Base-by-base conservation (phyloP, 2,113 vertebrate genomes). In the Egretta garzetta region DNA sequence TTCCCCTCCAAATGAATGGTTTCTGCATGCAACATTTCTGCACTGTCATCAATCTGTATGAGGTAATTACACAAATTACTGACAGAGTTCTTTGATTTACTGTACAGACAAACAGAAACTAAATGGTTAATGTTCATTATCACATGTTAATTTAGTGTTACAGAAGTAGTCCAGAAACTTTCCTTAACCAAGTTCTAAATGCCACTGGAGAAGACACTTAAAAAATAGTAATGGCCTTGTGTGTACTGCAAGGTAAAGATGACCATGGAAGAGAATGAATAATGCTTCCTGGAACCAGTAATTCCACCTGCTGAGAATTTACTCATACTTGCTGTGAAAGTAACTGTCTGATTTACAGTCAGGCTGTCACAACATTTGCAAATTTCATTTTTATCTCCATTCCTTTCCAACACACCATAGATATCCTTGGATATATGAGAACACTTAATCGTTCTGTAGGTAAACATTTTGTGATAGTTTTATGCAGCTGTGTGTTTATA, bases 341-440 rank as follows among this genome's bases (percentile, higher is more conserved):
- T 59, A 84, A 70, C 28, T 77, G 52, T 24, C 53, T 80, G 80
- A 96, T 95, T 91, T 94, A 93, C 32, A 85, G 60, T 89, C n/a
- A 79, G 32, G 74, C 52, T 91, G 73, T 79, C 68, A 89, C 28
- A 96, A 74, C 43, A 87, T 94, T 91, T 93, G 37, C 37, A 91
- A 82, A 93, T 79, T 79, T 90, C 28, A 79, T 89, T 89, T 93
- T 89, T 64, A 86, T 89, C 21, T 91, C 64, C 17, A 39, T 85
- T 93, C 10, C n/a, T 81, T 77, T 91, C 55, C 56, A 87, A 53
- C 35, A 43, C 41, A 41, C 5, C 12, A 27, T 8, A 89, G n/a
- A 87, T 75, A 90, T 63, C n/a, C 68, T 81, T 77, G 23, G 37
- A 77, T n/a, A 33, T 72, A 91, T 39, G n/a, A 74, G 41, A 82